A percentile compares a stretch with the other conserved stretches of the same genome.
These are phyloP conservation scores for Oophaga pumilio DNA, from an alignment of 2,113 vertebrate species.

Conservation along the genomic window DNA sequence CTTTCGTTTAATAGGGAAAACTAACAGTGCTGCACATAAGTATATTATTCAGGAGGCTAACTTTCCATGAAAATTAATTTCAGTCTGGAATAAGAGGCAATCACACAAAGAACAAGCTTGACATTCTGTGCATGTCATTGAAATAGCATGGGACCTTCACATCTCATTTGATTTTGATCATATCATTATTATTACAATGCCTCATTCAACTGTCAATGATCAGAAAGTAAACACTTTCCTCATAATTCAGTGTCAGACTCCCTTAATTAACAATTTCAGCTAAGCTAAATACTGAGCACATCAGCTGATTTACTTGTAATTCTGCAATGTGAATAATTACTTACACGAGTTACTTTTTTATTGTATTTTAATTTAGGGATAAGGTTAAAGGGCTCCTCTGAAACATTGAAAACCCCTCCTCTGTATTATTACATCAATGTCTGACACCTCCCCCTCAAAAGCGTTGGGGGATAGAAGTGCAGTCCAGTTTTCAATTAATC, in stretches of 20 bases:
- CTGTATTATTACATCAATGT: no score
- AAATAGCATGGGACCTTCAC: slow-evolving; percentile 41
- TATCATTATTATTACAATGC: slow-evolving; percentile 35
- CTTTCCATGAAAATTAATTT: slow-evolving; percentile 4
- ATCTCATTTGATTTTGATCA: slow-evolving; percentile 47
- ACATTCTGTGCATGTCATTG: slow-evolving; percentile 34
- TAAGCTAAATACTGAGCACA: slow-evolving; percentile 7
- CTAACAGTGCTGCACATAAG: not conserved
- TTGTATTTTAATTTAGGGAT: no score
- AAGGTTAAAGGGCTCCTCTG: no score
- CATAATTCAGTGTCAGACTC: slow-evolving; percentile 35
- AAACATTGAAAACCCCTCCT: no score
- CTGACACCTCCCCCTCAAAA: no score
- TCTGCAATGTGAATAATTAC: no score
- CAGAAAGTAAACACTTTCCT: slow-evolving; percentile 45
- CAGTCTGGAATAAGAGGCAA: slow-evolving; percentile 20
- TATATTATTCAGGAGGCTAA: not conserved
- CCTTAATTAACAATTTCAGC: slow-evolving; percentile 44
- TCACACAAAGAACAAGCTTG: slow-evolving; percentile 21
- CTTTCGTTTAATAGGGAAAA: not conserved
- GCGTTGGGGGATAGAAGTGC: no score
- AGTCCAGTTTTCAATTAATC: no score
- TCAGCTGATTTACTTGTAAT: not conserved
- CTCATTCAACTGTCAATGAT: slow-evolving; percentile 40
- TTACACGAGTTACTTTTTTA: no score